phyloP scores from a whole-genome alignment of 64 coral and sea anemone species.

The Pocillopora verrucosa region DNA sequence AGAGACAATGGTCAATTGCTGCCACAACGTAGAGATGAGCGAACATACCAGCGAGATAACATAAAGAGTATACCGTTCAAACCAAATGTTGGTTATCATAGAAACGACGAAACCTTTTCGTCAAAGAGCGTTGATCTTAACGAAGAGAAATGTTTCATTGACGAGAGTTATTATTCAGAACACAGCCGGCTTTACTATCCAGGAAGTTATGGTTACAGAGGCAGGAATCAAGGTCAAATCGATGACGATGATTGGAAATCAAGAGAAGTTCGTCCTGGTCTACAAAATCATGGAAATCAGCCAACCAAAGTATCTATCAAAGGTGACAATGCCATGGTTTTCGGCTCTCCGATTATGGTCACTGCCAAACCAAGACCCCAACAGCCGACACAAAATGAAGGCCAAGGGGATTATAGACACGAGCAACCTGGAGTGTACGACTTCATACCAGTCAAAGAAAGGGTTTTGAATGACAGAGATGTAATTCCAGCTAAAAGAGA shows the following conservation, averaged over 20 bases:
- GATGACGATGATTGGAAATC: background rate
- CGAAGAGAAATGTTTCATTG: slow-evolving; percentile 32
- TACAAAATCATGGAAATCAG: background rate
- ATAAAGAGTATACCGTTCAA: background rate
- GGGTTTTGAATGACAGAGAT: background rate
- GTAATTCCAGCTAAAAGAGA: background rate
- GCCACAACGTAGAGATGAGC: background rate
- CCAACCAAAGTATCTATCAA: background rate
- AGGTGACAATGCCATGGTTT: slow-evolving; percentile 2
- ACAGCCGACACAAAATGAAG: background rate
- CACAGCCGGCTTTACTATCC: background rate
- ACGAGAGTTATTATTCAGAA: background rate
- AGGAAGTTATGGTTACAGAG: background rate
- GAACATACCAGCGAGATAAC: background rate
- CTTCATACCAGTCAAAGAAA: background rate
- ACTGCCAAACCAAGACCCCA: slow-evolving; percentile 9
- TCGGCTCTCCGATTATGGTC: slow-evolving; percentile 20
- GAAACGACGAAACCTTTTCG: background rate
- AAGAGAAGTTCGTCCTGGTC: background rate
- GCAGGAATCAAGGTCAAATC: background rate
- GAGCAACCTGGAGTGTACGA: background rate
- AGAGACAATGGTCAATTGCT: background rate
- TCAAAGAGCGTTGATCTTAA: background rate
- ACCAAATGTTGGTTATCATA: background rate
- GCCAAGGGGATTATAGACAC: background rate